A percentile compares a stretch with the other conserved stretches of the same genome.
Conservation (phyloP, 1,140 invertebrate genomes). For the Acromyrmex heyeri region DNA sequence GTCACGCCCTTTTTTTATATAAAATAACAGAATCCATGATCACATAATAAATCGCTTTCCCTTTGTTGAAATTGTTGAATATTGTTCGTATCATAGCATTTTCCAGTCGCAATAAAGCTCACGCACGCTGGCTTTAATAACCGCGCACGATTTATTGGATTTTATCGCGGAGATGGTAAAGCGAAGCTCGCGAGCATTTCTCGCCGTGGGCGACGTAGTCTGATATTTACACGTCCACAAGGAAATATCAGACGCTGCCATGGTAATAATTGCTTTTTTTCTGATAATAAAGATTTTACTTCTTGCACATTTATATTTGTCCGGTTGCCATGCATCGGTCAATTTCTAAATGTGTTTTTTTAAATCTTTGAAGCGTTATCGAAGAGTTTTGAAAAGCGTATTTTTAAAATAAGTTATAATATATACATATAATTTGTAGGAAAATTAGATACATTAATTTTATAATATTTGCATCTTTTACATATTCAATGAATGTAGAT, state of each 20-base stretch:
- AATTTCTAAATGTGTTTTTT: conserved; percentile 3
- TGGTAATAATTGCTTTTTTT: conserved; percentile 44
- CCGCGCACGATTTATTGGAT: conserved; percentile 62
- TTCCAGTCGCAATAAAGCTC: conserved; percentile 57
- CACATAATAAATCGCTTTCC: conserved; percentile 33
- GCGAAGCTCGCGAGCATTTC: conserved; percentile 46
- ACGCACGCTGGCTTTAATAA: conserved; percentile 59
- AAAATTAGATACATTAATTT: not conserved
- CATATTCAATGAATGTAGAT: not conserved
- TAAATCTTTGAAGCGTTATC: not conserved
- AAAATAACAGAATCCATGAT: not conserved
- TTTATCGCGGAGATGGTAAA: conserved; percentile 56
- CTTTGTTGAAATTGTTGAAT: conserved; percentile 55
- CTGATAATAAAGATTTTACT: not conserved
- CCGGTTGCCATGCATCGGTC: not conserved
- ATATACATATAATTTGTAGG: not conserved
- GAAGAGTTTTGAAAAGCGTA: not conserved
- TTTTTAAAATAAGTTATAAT: conserved; percentile 17
- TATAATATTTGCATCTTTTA: not conserved
- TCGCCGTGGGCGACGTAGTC: conserved; percentile 32
- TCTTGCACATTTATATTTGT: not conserved
- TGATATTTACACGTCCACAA: conserved; percentile 57
- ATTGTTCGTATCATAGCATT: conserved; percentile 40
- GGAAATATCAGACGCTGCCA: conserved; percentile 40
- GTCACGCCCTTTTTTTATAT: conserved; percentile 3